Evolutionary conservation across 2,888 invertebrate species (phyloP).

Genomic region (Hyposoter dolosus): DNA sequence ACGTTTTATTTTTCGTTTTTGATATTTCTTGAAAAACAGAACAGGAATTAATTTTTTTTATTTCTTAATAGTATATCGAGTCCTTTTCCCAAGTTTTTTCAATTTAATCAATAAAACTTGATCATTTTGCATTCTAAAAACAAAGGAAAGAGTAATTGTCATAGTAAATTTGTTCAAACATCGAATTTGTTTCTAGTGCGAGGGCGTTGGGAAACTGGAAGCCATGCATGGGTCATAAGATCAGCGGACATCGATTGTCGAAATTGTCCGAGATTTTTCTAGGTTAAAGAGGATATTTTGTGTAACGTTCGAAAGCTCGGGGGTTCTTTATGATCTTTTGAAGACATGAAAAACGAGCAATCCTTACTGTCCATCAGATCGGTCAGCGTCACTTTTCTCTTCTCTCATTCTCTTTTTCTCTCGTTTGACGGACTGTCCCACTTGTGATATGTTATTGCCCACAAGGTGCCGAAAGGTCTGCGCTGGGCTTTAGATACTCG

Average conservation of each 20-base stretch:
- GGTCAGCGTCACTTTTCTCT: neutral
- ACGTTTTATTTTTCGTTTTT: neutral
- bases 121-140: neutral
- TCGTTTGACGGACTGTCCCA: conserved; percentile 30
- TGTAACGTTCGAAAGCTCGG: conserved; percentile 21
- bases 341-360: conserved; percentile 23
- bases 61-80: neutral
- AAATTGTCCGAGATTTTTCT: neutral
- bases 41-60: neutral
- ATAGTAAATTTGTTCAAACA: neutral
- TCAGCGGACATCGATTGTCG: conserved; percentile 11
- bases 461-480: conserved; percentile 17
- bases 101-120: neutral
- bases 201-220: neutral
- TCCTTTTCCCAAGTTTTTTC: neutral
- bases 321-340: conserved; percentile 17
- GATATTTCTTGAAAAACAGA: neutral
- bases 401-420: neutral
- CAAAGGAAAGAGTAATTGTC: neutral
- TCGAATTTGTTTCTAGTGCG: neutral
- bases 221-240: neutral
- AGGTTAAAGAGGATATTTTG: conserved; percentile 25
- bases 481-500: neutral
- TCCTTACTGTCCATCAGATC: conserved; percentile 18
- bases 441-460: conserved; percentile 26